These are phyloP conservation scores for Iphiclides podalirius DNA, from an alignment of 2,888 invertebrate species.

Conservation along the genomic window DNA sequence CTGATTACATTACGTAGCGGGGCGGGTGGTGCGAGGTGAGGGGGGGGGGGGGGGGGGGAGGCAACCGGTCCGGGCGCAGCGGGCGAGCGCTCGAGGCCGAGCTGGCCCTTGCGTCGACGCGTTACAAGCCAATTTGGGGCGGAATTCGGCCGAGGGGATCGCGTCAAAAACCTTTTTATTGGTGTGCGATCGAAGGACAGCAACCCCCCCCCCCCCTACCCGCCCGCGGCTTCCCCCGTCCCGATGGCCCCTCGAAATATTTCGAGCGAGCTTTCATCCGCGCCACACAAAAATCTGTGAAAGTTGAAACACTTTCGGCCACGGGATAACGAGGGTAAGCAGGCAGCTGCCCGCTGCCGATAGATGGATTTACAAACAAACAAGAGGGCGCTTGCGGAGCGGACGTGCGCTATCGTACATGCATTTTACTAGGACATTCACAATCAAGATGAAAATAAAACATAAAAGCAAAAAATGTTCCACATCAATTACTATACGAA, in stretches of 20 bases:
- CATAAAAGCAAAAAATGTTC: no score
- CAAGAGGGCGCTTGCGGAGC: no score
- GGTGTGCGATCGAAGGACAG: slow-evolving; percentile 47
- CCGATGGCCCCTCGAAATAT: slow-evolving; percentile 27
- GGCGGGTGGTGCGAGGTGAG: slow-evolving; percentile 25
- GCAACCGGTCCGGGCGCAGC: slow-evolving; percentile 42
- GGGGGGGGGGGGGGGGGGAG: slow-evolving; percentile 28
- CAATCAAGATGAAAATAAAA: no score
- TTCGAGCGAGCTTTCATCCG: slow-evolving; percentile 34
- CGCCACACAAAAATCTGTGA: slow-evolving; percentile 24
- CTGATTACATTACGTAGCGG: slow-evolving; percentile 39
- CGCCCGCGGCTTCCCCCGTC: slow-evolving; percentile 24
- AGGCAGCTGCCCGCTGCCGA: not conserved
- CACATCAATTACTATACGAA: no score
- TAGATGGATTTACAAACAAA: no score
- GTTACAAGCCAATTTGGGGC: slow-evolving; percentile 30
- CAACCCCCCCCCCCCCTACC: slow-evolving; percentile 26
- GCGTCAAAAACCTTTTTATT: slow-evolving; percentile 61
- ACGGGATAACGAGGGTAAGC: not conserved
- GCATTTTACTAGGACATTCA: no score
- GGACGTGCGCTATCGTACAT: no score
- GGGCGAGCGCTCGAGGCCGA: slow-evolving; percentile 25
- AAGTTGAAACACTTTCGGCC: slow-evolving; percentile 23
- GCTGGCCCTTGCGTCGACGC: slow-evolving; percentile 33
- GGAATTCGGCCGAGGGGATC: slow-evolving; percentile 24